phyloP scores from a whole-genome alignment of 37 sponge, comb jelly and placozoan genomes.

The Hexactinellida sp. region DNA sequence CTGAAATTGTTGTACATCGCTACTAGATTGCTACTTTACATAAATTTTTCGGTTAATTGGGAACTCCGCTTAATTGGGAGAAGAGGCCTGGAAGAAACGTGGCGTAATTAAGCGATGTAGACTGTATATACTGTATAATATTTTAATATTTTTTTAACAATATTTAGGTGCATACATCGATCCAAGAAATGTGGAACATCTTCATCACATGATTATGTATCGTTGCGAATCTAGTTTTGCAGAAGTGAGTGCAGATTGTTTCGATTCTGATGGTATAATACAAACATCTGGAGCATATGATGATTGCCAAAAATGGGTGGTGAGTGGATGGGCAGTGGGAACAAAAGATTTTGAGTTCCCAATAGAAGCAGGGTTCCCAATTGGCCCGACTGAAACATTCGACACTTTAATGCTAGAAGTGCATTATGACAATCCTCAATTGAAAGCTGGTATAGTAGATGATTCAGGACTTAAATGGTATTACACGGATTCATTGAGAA shows the following conservation, averaged over 20 bases:
- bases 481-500: background rate
- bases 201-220: background rate
- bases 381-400: conserved; percentile 23
- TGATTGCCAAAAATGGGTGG: background rate
- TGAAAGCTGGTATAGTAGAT: background rate
- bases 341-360: conserved; percentile 29
- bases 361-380: conserved; percentile 33
- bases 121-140: no score
- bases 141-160: background rate
- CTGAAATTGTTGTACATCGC: no score
- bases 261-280: background rate
- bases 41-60: no score
- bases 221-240: background rate
- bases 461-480: background rate
- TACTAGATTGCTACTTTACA: no score
- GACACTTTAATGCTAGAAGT: conserved; percentile 23
- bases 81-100: no score
- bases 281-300: background rate
- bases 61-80: no score
- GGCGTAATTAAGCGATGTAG: no score
- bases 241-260: background rate
- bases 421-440: conserved; percentile 34
- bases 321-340: background rate
- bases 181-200: background rate
- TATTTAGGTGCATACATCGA: background rate